Base-by-base conservation (phyloP, 1,140 invertebrate genomes). In the Meteorus sp. region DNA sequence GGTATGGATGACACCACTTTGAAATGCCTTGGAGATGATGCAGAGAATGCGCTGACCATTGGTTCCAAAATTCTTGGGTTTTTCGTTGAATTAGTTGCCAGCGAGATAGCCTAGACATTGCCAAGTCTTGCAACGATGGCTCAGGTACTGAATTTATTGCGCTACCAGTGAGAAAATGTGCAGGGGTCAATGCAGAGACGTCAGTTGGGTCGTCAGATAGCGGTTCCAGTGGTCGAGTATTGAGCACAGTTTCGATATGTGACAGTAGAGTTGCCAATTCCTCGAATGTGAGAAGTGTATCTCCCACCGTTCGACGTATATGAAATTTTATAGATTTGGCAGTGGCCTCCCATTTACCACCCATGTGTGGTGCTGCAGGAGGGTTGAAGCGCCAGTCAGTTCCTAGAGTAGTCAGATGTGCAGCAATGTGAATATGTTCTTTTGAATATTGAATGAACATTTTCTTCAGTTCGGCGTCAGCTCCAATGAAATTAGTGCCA, bases 241-340 rank as follows among this genome's bases (percentile, higher is more conserved):
- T 73, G 2, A 73, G 45, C 7, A 66, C 58, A 4, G 63, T 61
- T 62, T 73, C 71, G 15, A 71, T 65, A 61, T 71, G 64, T 33
- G 37, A 39, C 1, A 69, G 37, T 6, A 66, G n/a, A 7, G 65
- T 70, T 6, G 53, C 57, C 20, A 69, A 52, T 56, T 74, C 61
- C 45, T 73, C 64, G 44, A 55, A 70, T 7, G 70, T 73, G 6
- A 72, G 48, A 3, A 31, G 43, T 23, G 23, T 22, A 9, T 65
- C 57, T 2, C 62, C 59, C 35, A 73, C 23, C 1, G 64, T 54
- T 6, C 65, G 53, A 17, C 31, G 33, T 1, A 56, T 20, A 29
- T 60, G 52, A 25, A 22, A 22, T 19, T 60, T 60, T 3, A 47
- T 35, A 1, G 59, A 50, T n/a, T 60, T 56, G 0, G 56, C 44